Evolutionary conservation across 2,113 vertebrate species (phyloP).

Genomic region (Cettia cetti): DNA sequence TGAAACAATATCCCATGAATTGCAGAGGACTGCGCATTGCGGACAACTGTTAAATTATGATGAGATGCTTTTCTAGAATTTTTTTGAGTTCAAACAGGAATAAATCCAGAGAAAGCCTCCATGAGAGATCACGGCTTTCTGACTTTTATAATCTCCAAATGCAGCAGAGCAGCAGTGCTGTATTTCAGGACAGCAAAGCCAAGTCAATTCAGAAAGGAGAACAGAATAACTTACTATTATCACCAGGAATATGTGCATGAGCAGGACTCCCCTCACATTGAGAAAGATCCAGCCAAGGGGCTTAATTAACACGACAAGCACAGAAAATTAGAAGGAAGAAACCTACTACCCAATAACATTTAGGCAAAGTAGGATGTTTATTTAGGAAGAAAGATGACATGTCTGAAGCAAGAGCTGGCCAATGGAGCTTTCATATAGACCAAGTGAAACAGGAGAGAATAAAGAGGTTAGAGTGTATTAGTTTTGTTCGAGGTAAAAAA

Average conservation of each 20-base stretch:
- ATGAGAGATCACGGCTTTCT: background rate
- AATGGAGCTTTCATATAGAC: background rate
- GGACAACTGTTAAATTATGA: background rate
- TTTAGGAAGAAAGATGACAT: background rate
- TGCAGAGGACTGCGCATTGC: background rate
- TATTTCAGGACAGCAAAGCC: constrained; percentile 2
- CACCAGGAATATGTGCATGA: background rate
- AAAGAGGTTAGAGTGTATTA: background rate
- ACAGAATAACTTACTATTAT: background rate
- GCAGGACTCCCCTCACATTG: background rate
- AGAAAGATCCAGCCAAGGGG: background rate
- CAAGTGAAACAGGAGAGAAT: background rate
- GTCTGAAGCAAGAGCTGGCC: background rate
- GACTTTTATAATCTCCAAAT: background rate
- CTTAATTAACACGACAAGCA: background rate
- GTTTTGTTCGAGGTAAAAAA: background rate
- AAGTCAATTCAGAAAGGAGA: background rate
- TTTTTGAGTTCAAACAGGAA: constrained; percentile 27
- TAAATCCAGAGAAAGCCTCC: constrained; percentile 28
- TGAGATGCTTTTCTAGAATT: background rate
- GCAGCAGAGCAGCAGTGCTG: background rate
- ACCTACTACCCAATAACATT: background rate
- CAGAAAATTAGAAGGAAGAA: background rate
- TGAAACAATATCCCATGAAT: background rate
- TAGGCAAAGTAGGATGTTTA: background rate